Evolutionary conservation across 2,888 invertebrate species (phyloP).

Genomic region (Melanargia galathea): DNA sequence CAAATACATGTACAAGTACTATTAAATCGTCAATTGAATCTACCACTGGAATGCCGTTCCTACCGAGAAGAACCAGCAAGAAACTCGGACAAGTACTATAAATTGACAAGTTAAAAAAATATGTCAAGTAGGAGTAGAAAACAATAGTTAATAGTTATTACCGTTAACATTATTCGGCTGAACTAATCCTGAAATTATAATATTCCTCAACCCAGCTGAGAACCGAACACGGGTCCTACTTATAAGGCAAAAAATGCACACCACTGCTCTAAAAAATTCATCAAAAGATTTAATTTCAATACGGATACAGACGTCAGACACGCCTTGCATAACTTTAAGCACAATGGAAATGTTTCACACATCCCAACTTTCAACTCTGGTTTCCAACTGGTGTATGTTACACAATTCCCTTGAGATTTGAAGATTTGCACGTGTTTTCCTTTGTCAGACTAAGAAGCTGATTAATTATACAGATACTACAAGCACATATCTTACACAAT

Average conservation of each 20-base stretch:
- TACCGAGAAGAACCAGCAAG: no score
- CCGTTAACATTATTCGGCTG: no score
- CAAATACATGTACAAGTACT: no score
- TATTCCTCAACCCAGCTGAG: not conserved
- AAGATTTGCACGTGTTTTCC: not conserved
- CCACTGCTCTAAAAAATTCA: not conserved
- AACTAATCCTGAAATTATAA: not conserved
- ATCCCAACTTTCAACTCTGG: not conserved
- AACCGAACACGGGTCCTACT: not conserved
- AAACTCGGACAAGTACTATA: no score
- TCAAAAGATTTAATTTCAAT: not conserved
- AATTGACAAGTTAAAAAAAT: no score
- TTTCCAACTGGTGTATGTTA: not conserved
- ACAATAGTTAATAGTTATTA: no score
- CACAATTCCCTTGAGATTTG: not conserved
- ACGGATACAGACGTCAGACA: not conserved
- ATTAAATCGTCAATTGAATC: no score
- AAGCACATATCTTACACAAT: not conserved
- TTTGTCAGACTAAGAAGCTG: not conserved
- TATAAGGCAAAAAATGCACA: not conserved
- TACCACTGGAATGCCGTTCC: no score
- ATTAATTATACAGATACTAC: not conserved
- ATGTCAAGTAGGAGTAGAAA: no score
- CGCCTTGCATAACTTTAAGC: not conserved
- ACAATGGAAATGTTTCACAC: not conserved